phyloP scores from a whole-genome alignment of 2,113 vertebrate genomes.

The Orientallactaga bullata region DNA sequence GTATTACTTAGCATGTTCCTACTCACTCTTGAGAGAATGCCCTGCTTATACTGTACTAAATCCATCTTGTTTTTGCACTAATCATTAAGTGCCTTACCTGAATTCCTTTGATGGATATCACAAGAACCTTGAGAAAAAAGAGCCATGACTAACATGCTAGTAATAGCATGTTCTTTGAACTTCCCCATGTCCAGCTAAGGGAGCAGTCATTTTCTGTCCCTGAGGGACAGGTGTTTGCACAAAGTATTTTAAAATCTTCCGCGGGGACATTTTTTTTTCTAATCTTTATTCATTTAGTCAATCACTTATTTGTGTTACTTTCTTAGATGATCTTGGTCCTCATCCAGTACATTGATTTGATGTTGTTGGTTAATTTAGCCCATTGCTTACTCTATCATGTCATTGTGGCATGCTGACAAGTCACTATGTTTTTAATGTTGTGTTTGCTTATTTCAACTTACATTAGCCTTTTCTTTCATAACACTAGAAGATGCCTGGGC shows the following conservation, averaged over 20 bases:
- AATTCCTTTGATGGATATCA: not conserved
- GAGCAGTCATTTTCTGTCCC: not conserved
- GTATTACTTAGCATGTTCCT: not conserved
- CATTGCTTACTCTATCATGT: not conserved
- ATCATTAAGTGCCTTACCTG: too few species aligned
- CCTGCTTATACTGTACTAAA: not conserved
- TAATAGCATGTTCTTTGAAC: not conserved
- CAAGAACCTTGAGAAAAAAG: not conserved
- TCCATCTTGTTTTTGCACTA: not conserved
- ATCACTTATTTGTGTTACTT: not conserved
- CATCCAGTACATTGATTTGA: not conserved
- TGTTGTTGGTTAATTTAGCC: not conserved
- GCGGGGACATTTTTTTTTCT: not conserved
- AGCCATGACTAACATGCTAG: not conserved
- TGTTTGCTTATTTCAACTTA: not conserved
- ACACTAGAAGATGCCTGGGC: not conserved
- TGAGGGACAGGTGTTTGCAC: not conserved
- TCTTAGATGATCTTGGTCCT: not conserved
- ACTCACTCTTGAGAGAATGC: not conserved
- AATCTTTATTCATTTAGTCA: not conserved
- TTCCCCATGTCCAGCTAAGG: not conserved
- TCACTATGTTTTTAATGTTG: not conserved
- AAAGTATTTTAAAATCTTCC: not conserved
- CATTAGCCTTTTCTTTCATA: not conserved
- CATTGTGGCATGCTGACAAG: not conserved